phyloP scores from a whole-genome alignment of 2,888 invertebrate species.

The Pteria penguin region DNA sequence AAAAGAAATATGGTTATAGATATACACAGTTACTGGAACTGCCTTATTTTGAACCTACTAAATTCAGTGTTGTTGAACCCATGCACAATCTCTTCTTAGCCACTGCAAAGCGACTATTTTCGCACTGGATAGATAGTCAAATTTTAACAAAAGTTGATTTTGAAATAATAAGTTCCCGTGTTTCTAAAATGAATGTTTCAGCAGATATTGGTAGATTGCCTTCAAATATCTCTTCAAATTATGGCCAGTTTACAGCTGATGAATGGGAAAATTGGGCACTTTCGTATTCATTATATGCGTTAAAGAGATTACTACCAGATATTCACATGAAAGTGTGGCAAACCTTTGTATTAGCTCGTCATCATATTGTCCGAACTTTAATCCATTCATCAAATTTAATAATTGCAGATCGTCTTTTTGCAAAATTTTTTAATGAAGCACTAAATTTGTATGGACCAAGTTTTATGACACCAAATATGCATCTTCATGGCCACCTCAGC shows the following conservation, averaged over 20 bases:
- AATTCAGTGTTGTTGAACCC: not conserved
- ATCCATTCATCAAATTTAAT: not conserved
- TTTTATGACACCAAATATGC: constrained; percentile 1
- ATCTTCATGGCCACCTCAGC: constrained; percentile 1
- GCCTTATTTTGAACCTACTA: not conserved
- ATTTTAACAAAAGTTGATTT: not conserved
- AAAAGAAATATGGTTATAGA: not conserved
- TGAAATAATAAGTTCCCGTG: not conserved
- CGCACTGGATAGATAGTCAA: not conserved
- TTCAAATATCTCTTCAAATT: not conserved
- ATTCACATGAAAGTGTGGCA: not conserved
- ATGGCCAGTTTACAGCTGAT: not conserved
- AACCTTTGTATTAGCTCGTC: not conserved
- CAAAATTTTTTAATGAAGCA: not conserved
- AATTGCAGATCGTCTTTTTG: not conserved
- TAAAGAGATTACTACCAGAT: not conserved
- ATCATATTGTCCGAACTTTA: not conserved
- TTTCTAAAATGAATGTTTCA: not conserved
- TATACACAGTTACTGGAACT: not conserved
- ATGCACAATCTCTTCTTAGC: not conserved
- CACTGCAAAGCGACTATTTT: not conserved
- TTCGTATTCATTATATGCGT: not conserved
- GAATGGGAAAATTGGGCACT: constrained; percentile 4
- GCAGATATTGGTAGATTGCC: not conserved
- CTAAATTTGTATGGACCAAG: not conserved